Base-by-base conservation (phyloP, 2,888 invertebrate genomes). In the Hypolimnas misippus region DNA sequence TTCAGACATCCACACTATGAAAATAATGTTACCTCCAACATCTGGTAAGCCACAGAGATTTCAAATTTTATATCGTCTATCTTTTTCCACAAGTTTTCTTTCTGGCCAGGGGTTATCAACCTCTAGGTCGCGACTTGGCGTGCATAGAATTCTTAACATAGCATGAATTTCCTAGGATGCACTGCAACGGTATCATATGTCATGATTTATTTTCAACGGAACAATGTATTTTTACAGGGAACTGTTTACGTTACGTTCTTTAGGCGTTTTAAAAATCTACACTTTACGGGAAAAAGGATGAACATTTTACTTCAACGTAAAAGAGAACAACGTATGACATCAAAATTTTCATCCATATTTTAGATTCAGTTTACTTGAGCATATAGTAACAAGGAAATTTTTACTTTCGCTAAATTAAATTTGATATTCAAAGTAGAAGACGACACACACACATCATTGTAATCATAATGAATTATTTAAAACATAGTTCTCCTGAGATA, bases 171-270 rank as follows among this genome's bases (percentile, higher is more conserved):
- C 55, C 55, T 54, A 53, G 57, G 59, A 63, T 42, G 42, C 46
- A 56, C 56, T 58, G 61, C 60, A 61, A 55, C 57, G 49, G 55
- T 61, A 63, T 68, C 63, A 61, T 59, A 65, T 44, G 61, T 56
- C 58, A 61, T 64, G 66, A 68, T 66, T 62, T 62, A 66, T 66
- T 64, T 62, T 52, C 51, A 57, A 65, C 50, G 54, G 57, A 49
- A 57, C 44, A 53, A 65, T 66, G 57, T 56, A 56, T 64, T 66
- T 64, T 59, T 17, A 52, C 42, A 35, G 16, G 12, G 25, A 49
- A 14, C 61, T 51, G 53, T 57, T 57, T 62, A 62, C 42, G 42
- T 58, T 54, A 49, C 17, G 33, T 33, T 55, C 55, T 42, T n/a
- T 46, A 55, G 40, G 33, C 50, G 25, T 29, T 53, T 57, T 56